Base-by-base conservation (phyloP, 2,113 vertebrate genomes). In the Ranitomeya imitator region DNA sequence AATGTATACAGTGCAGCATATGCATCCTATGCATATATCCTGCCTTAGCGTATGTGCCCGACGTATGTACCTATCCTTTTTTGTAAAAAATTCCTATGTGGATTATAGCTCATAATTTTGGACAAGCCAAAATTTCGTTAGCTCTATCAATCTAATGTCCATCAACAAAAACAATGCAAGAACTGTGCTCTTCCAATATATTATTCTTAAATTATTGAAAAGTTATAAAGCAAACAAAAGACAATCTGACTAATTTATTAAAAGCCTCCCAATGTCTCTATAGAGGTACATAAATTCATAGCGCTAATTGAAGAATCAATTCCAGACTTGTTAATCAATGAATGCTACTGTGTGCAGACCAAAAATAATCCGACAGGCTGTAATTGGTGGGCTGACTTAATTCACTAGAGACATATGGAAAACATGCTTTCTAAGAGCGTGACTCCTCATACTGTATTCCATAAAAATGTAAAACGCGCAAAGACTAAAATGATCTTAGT, bases 351-450 rank as follows among this genome's bases (percentile, higher is more conserved):
- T 84, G 63, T 71, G 51, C 51, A 84, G 51, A 16, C 45, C 52
- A 16, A 55, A 69, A 71, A 55, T 54, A 54, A 26, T 71, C 52
- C 55, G 51, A 84, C 31, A 71, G 82, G 13, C n/a, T 69, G 65
- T 71, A 69, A 67, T 45, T 52, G 31, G 60, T 83, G 61, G 59
- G 52, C 8, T 26, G 21, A 23, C 15, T 71, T 55, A 71, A 84
- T 55, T 14, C 82, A 54, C 82, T 8, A 18, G 63, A 55, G 63
- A 71, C 51, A 26, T 83, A 83, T 83, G 21, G 45, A 83, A 63
- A 51, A 67, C 26, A 61, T 23, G 52, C 60, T 55, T 55, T 71
- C 16, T 84, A 55, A 7, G 37, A 55, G 45, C 13, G 14, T 69
- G 63, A 69, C 45, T 26, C 21, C 10, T 69, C 5, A 54, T n/a